phyloP scores from a whole-genome alignment of 2,113 vertebrate genomes.

The Pyrgilauda ruficollis region DNA sequence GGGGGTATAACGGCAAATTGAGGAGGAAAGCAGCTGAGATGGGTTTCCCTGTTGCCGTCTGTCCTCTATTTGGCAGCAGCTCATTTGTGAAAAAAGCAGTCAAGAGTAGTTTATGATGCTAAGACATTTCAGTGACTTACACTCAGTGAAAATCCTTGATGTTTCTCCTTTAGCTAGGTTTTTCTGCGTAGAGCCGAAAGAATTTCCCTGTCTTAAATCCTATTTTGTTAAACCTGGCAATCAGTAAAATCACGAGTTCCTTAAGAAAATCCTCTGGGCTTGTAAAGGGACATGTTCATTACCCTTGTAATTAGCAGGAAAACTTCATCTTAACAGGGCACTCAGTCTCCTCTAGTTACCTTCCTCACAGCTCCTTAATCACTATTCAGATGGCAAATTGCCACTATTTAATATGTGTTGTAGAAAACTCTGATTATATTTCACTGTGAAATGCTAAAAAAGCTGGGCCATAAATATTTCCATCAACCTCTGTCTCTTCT shows the following conservation, averaged over 20 bases:
- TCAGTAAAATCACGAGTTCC: slow-evolving; percentile 66
- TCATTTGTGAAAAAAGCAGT: slow-evolving; percentile 73
- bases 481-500: slow-evolving; percentile 2
- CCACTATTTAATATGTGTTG: slow-evolving; percentile 30
- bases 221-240: slow-evolving; percentile 63
- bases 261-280: slow-evolving; percentile 53
- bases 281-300: slow-evolving; percentile 58
- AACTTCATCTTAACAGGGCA: slow-evolving; percentile 26
- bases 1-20: slow-evolving; percentile 46
- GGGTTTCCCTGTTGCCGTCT: slow-evolving; percentile 17
- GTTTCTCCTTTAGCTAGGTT: slow-evolving; percentile 73
- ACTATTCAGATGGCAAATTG: slow-evolving; percentile 29
- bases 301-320: slow-evolving; percentile 51
- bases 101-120: slow-evolving; percentile 70
- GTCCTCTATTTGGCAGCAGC: slow-evolving; percentile 53
- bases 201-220: slow-evolving; percentile 64
- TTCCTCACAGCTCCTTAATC: background rate
- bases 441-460: slow-evolving; percentile 17
- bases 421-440: slow-evolving; percentile 50
- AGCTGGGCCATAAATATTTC: slow-evolving; percentile 42
- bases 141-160: slow-evolving; percentile 69
- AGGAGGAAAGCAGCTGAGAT: slow-evolving; percentile 41
- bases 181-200: slow-evolving; percentile 68
- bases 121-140: slow-evolving; percentile 64
- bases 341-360: slow-evolving; percentile 13